Base-by-base conservation (phyloP, 2,113 vertebrate species). In the Nanorana parkeri region DNA sequence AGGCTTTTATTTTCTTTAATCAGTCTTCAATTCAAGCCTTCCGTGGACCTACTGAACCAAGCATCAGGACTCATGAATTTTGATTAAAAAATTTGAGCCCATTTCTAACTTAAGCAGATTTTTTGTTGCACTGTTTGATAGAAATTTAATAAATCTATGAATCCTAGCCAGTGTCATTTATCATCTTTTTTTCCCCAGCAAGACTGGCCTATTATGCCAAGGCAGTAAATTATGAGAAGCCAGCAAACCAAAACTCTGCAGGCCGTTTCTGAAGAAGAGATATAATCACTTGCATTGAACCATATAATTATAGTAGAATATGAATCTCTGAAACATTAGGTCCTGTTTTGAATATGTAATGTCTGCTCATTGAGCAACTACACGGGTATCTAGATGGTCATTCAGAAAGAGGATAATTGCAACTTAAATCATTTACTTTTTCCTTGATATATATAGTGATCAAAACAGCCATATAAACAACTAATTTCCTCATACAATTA, bases 101-200 rank as follows among this genome's bases (percentile, higher is more conserved):
- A 90, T 94, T 96, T 92, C 93, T 93, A 94, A 95, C 92, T 93
- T 93, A 94, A 92, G 92, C 93, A 95, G 93, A 93, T 94, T 94
- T 96, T 94, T 94, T 94, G 95, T 95, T 95, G 93, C 94, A 91
- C 89, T 91, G 90, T 96, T 95, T 96, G 95, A 97, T 97, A 96
- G 95, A 96, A 97, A 97, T 97, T 97, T 97, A 97, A 98, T 96
- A 97, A 97, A 97, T 98, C 97, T 95, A 95, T 95, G 92, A 94
- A 93, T 94, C 94, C 93, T 92, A 95, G 94, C 94, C 95, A 97
- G 94, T 90, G 91, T 95, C 94, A 97, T 98, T 97, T 96, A 97
- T 98, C 96, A 96, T 96, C 93, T 95, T 94, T 94, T 95, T 94
- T 94, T 96, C 96, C 96, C 94, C 94, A 89, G 13, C 92, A 93